A percentile compares a stretch with the other conserved stretches of the same genome.
phyloP scores from a whole-genome alignment of 2,113 vertebrate species.

The Phasianus colchicus region DNA sequence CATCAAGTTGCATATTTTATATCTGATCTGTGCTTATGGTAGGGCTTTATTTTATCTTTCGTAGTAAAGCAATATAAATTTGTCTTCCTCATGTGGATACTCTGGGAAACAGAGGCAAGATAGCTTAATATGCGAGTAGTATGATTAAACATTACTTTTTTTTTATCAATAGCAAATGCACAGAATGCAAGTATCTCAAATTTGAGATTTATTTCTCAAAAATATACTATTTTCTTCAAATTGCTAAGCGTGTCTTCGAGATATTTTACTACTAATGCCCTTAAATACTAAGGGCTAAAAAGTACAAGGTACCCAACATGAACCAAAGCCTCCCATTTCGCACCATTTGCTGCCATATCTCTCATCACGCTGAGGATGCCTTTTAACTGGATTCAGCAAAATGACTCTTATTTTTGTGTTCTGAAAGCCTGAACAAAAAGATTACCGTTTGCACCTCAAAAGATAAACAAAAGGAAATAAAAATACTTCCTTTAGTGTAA shows the following conservation, averaged over 20 bases:
- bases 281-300: background rate
- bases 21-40: background rate
- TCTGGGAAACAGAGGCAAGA: background rate
- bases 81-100: background rate
- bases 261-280: background rate
- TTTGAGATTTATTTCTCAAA: background rate
- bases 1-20: background rate
- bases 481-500: background rate
- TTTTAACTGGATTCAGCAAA: constrained; percentile 30
- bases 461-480: background rate
- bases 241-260: background rate
- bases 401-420: background rate
- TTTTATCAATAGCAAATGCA: background rate
- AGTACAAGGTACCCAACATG: background rate
- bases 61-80: background rate
- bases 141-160: background rate
- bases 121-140: background rate
- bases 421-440: constrained; percentile 19
- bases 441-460: background rate
- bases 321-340: rapidly evolving
- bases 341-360: background rate
- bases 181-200: background rate
- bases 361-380: background rate
- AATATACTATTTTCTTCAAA: background rate
- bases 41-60: background rate